Percentiles rank a stretch among this genome's conserved stretches.
These are phyloP conservation scores for Lydus trimaculatus DNA, from an alignment of 2,888 invertebrate species.

Conservation along the genomic window DNA sequence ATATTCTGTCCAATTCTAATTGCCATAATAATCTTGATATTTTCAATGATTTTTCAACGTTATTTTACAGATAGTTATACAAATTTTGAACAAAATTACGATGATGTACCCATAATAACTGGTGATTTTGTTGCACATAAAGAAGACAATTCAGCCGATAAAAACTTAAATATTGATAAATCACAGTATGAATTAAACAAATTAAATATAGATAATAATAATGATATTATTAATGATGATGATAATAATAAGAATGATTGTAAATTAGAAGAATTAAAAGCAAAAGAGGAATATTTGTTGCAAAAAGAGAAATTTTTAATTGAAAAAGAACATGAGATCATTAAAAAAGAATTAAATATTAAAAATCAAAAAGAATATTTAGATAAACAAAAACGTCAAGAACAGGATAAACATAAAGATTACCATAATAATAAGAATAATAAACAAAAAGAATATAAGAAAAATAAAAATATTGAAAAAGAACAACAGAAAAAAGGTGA, in stretches of 20 bases:
- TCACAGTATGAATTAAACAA: background rate
- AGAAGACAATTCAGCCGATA: no score
- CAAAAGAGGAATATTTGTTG: constrained; percentile 27
- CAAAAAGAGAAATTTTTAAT: constrained; percentile 32
- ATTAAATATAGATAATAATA: background rate
- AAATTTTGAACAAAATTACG: background rate
- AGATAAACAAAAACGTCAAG: background rate
- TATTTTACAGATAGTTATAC: background rate
- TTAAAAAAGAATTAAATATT: constrained; percentile 25
- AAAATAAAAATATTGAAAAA: constrained; percentile 1
- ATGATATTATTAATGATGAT: constrained; percentile 12
- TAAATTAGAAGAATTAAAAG: constrained; percentile 28
- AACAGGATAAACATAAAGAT: background rate
- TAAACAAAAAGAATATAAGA: constrained; percentile 6
- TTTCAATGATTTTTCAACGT: background rate
- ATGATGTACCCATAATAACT: background rate
- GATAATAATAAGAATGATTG: constrained; percentile 17
- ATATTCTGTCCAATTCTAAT: background rate
- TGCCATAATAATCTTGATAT: background rate
- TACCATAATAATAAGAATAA: background rate
- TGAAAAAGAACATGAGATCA: constrained; percentile 29
- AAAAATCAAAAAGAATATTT: constrained; percentile 5
- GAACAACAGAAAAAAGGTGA: constrained; percentile 15
- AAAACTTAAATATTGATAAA: background rate
- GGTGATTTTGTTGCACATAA: no score